Evolutionary conservation across 1,140 invertebrate genomes (phyloP), one percentile per base, ranked within the genome.

Genomic region (Euwallacea fornicatus): DNA sequence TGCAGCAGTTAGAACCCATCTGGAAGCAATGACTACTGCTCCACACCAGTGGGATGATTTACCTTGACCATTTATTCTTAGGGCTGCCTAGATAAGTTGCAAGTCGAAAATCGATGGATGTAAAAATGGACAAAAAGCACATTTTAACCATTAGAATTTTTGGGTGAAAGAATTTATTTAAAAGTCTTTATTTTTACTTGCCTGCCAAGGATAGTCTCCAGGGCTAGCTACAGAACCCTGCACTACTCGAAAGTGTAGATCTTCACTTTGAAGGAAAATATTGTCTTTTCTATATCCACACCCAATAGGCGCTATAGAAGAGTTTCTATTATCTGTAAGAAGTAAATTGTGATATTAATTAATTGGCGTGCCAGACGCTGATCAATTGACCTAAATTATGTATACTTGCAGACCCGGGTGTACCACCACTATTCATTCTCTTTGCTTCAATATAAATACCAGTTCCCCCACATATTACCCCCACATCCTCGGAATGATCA

Each of bases 151-250:
- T 42, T 46, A 6, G 4, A 21, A 15, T 63, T 63, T 66, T 50
- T 55, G 8, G 10, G 9, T 4, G 41, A 41, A 61, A 61, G 15
- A 64, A 64, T 9, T 64, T 15, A 42, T 54, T 61, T 59, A 66
- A 62, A 58, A 76, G 73, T 81, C 21, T 33, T 33, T 33, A 33
- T 33, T 33, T 33, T 33, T 4, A 33, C 21, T 33, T 4, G 89
- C 90, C 83, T 93, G 91, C 91, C 93, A 94, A 2, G 93, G 93
- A 79, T 91, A 89, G n/a, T 88, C 85, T 11, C 88, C 89, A 47
- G 83, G 83, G 3, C 82, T 81, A 0, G 88, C 87, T 10, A 85
- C 73, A 13, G 82, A 84, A 9, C 88, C 87, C 58, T 82, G 77
- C 0, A 89, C 83, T 8, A 90, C 86, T 75, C 84, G 77, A 80